phyloP scores from a whole-genome alignment of 2,888 invertebrate genomes.

The Drosophila borealis region DNA sequence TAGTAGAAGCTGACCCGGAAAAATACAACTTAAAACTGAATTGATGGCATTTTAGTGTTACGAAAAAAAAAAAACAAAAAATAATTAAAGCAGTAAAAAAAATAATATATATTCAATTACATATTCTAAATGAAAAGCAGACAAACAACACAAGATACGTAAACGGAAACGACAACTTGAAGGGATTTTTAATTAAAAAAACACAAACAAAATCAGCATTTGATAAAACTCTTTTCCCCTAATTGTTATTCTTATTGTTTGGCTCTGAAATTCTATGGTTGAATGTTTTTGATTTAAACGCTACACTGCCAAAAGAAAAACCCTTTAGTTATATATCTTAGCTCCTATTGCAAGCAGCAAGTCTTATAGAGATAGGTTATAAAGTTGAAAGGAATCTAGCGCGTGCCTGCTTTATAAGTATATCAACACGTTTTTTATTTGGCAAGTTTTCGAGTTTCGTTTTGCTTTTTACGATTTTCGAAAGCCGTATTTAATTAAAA shows the following conservation, averaged over 20 bases:
- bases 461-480: conserved; percentile 11
- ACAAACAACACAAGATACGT: conserved; percentile 53
- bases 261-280: conserved; percentile 4
- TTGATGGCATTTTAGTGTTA: conserved; percentile 72
- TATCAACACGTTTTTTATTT: conserved; percentile 3
- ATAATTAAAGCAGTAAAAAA: conserved; percentile 17
- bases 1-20: conserved; percentile 16
- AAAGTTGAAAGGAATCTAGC: conserved; percentile 2
- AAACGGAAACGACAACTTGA: conserved; percentile 33
- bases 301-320: conserved; percentile 69
- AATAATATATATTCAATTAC: conserved; percentile 53
- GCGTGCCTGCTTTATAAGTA: conserved; percentile 19
- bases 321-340: conserved; percentile 43
- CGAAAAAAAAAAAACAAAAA: conserved; percentile 21
- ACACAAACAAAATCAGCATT: conserved; percentile 1
- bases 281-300: conserved; percentile 32
- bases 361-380: neutral
- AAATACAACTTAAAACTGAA: conserved; percentile 67
- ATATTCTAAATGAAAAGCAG: conserved; percentile 50
- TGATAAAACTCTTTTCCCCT: conserved; percentile 5
- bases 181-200: conserved; percentile 18
- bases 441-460: conserved; percentile 4
- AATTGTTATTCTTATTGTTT: neutral
- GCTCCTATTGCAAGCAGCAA: conserved; percentile 10
- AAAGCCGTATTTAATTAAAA: conserved; percentile 33